These are phyloP conservation scores for Agrotis clavis DNA, from an alignment of 2,888 invertebrate species.

Conservation along the genomic window DNA sequence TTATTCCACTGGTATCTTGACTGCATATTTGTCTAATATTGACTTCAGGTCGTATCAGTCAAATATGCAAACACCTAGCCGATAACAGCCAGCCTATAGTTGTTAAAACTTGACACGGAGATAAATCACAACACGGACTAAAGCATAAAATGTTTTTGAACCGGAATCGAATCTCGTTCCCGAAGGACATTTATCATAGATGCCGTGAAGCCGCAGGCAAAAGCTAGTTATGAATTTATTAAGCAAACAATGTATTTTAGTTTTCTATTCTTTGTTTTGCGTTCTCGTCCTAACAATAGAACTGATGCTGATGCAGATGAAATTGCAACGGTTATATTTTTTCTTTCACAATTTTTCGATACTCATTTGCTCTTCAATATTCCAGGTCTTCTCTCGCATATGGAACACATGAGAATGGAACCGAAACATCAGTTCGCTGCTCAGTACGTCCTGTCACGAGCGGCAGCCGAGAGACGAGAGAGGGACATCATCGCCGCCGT, in stretches of 20 bases:
- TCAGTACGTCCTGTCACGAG: constrained; percentile 97
- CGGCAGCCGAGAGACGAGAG: constrained; percentile 97
- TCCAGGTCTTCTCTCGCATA: constrained; percentile 97
- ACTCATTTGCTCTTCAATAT: constrained; percentile 52
- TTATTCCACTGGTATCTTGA: constrained; percentile 44
- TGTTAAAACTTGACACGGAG: constrained; percentile 50
- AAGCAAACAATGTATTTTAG: constrained; percentile 28
- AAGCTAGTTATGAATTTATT: constrained; percentile 49
- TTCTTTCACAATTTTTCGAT: background rate
- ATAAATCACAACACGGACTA: constrained; percentile 51
- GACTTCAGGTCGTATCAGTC: constrained; percentile 43
- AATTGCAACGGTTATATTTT: background rate
- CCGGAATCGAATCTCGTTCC: constrained; percentile 62
- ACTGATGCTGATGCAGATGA: background rate
- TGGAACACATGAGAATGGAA: constrained; percentile 99
- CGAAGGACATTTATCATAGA: constrained; percentile 60
- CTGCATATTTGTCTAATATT: constrained; percentile 49
- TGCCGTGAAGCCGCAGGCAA: constrained; percentile 47
- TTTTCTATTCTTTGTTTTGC: constrained; percentile 4
- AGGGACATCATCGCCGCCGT: constrained; percentile 94
- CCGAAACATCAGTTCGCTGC: constrained; percentile 99
- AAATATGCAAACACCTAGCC: constrained; percentile 59
- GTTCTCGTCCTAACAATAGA: background rate
- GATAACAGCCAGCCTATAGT: constrained; percentile 46
- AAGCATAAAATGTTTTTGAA: constrained; percentile 53